phyloP scores from a whole-genome alignment of 1,140 invertebrate genomes.

The Periplaneta americana region DNA sequence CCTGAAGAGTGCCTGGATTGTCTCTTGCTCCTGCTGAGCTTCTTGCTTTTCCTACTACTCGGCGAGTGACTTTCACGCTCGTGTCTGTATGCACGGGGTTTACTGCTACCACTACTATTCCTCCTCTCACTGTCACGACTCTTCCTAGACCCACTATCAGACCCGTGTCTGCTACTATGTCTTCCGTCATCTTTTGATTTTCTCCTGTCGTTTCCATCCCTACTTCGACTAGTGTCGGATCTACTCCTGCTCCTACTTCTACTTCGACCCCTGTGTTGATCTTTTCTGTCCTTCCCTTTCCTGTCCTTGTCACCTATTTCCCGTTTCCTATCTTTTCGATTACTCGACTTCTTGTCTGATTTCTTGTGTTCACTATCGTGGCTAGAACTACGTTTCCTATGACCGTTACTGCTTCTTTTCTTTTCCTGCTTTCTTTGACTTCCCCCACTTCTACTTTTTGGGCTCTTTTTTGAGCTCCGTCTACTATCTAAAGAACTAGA shows the following conservation, averaged over 20 bases:
- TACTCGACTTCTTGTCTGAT: neutral
- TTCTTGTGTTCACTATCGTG: neutral
- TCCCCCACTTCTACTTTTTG: neutral
- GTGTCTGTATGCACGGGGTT: neutral
- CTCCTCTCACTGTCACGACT: slow-evolving; percentile 6
- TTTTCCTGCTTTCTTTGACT: neutral
- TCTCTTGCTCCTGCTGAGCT: neutral
- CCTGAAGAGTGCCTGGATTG: neutral
- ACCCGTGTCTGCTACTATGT: neutral
- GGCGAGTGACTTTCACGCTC: neutral
- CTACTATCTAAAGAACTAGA: slow-evolving; percentile 5
- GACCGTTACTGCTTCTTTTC: neutral
- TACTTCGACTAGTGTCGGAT: neutral
- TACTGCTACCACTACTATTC: neutral
- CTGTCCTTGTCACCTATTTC: neutral
- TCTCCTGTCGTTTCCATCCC: neutral
- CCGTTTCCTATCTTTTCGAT: neutral
- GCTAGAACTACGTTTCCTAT: neutral
- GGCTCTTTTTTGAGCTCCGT: neutral
- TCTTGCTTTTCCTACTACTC: neutral
- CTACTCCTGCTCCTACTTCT: slow-evolving; percentile 2
- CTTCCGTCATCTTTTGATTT: neutral
- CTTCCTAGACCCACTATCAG: neutral
- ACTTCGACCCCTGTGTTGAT: neutral
- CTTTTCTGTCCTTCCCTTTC: neutral